A percentile compares a stretch with the other conserved stretches of the same genome.
These are phyloP conservation scores for Papilio xuthus DNA, from an alignment of 1,140 invertebrate genomes.

Conservation along the genomic window DNA sequence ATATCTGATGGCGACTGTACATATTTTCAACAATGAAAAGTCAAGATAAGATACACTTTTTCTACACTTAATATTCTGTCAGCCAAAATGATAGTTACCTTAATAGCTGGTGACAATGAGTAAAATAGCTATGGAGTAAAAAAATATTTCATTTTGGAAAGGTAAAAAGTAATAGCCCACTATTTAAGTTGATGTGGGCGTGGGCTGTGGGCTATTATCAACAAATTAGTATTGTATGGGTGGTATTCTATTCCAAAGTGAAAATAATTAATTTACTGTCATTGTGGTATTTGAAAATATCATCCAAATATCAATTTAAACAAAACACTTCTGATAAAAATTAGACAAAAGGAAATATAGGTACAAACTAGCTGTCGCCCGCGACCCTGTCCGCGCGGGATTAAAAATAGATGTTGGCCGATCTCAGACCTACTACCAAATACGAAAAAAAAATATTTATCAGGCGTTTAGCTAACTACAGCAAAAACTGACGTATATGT, in stretches of 20 bases:
- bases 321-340: neutral
- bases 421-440: no score
- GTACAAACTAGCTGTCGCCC: no score
- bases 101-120: no score
- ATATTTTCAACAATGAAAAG: no score
- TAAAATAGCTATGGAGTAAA: neutral
- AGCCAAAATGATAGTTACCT: no score
- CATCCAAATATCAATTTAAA: neutral
- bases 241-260: neutral
- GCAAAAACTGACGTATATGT: neutral
- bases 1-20: no score
- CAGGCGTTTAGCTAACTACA: neutral
- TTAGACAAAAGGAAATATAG: no score
- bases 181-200: neutral
- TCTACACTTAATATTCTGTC: no score
- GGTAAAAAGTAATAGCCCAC: neutral
- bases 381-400: no score
- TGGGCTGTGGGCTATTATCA: neutral
- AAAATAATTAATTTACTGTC: neutral
- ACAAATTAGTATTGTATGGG: neutral
- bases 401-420: no score
- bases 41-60: no score
- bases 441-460: neutral
- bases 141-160: neutral
- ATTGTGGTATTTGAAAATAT: neutral